Percentiles rank a stretch among this genome's conserved stretches.
These are phyloP conservation scores for Cryptotermes secundus DNA, from an alignment of 1,140 invertebrate species.

Conservation along the genomic window DNA sequence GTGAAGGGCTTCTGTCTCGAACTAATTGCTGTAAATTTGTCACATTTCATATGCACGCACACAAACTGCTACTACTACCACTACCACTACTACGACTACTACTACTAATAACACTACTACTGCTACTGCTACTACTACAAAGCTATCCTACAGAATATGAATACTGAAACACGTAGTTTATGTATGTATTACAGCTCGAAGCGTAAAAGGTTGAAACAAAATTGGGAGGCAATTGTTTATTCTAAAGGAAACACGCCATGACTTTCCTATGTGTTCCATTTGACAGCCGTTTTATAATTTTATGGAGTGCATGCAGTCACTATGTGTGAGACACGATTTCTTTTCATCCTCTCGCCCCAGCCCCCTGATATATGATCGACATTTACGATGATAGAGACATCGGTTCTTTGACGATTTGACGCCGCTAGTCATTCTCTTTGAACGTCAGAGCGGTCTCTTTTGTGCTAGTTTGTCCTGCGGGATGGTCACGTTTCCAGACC, in stretches of 20 bases:
- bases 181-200: not conserved
- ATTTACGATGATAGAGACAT: constrained; percentile 3
- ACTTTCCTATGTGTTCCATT: not conserved
- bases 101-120: no score
- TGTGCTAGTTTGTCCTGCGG: not conserved
- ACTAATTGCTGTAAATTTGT: not conserved
- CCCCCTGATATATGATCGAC: not conserved
- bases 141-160: not conserved
- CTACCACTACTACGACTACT: no score
- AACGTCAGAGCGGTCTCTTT: not conserved
- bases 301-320: not conserved
- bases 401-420: not conserved
- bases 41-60: not conserved
- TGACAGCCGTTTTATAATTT: constrained; percentile 6
- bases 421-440: not conserved
- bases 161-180: not conserved
- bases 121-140: no score
- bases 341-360: not conserved
- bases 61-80: not conserved
- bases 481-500: not conserved
- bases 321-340: constrained; percentile 2
- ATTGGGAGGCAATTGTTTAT: not conserved
- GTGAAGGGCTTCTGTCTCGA: not conserved
- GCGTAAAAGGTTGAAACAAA: not conserved
- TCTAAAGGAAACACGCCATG: not conserved